Evolutionary conservation across 2,797 vertebrate genomes (phyloP), one percentile per base, ranked within the genome.

Genomic region (Danionella dracula): DNA sequence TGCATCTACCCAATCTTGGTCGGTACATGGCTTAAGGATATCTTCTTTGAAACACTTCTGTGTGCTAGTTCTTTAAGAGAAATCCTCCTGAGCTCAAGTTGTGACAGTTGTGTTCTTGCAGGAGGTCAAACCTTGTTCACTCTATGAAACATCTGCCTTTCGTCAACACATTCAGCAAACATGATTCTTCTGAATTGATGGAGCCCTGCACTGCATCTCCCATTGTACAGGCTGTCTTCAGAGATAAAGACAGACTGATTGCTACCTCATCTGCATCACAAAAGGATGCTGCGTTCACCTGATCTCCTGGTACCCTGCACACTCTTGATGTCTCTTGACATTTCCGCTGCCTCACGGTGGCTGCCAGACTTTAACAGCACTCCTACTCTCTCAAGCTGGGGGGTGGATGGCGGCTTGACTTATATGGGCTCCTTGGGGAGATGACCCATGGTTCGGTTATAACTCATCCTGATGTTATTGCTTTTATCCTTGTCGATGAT

Each of bases 211-310:
- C 83, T 78, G 76, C 79, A 81, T 85, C 80, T 81, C 76, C 61
- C 78, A 81, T 78, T 86, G 77, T 72, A 53, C 78, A 82, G 79
- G 81, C 83, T 83, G 75, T 81, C 72, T 82, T 78, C 59, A 51
- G 78, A 85, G 81, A 88, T 86, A 88, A 88, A 88, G 82, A 71
- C 37, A 11, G 79, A 63, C 82, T 89, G 87, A 89, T 89, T 88
- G 80, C 83, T 76, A 78, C 74, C 82, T 84, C 83, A 87, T 89
- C 83, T 89, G 84, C 86, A 89, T 88, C 74, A 88, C 86, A 90
- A 87, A 88, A 76, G 68, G 77, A 82, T 80, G 74, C 76, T 51
- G 79, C 83, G 79, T 84, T 81, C 82, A 89, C 86, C 87, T 89
- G 87, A 83, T 78, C 74, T 66, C 9, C 70, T 76, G 77, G 75